These are phyloP conservation scores for Xiphophorus maculatus DNA, from an alignment of 2,113 vertebrate species.

Conservation along the genomic window DNA sequence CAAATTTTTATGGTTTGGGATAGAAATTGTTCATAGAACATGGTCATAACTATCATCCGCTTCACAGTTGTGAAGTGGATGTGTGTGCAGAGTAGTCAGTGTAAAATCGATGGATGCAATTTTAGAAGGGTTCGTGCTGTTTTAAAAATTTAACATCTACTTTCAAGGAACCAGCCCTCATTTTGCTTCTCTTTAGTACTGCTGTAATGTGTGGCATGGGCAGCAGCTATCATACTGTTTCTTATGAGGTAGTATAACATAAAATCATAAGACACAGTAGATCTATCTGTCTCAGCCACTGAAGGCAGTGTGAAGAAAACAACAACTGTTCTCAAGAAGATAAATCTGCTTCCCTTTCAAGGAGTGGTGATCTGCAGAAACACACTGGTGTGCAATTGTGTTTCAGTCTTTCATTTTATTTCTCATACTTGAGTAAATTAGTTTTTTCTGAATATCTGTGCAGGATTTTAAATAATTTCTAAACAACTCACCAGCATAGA, in stretches of 20 bases:
- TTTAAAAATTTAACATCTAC: not conserved
- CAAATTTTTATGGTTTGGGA: not conserved
- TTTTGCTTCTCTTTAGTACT: not conserved
- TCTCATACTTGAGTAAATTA: not conserved
- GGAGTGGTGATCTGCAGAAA: slow-evolving; percentile 3
- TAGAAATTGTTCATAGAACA: not conserved
- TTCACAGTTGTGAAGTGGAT: too few species aligned
- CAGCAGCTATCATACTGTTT: slow-evolving; percentile 25
- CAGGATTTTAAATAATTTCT: not conserved
- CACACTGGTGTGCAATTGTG: not conserved
- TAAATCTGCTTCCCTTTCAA: slow-evolving; percentile 9
- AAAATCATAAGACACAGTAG: slow-evolving; percentile 18
- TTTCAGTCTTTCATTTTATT: not conserved
- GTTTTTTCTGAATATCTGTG: not conserved
- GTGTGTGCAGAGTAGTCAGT: not conserved
- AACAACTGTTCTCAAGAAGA: slow-evolving; percentile 17
- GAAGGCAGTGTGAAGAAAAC: slow-evolving; percentile 18
- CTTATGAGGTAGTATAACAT: slow-evolving; percentile 5
- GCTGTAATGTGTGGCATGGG: slow-evolving; percentile 7
- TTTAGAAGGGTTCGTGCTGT: not conserved
- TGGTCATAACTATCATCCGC: too few species aligned
- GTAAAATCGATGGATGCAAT: not conserved
- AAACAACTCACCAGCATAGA: not conserved
- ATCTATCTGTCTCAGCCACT: slow-evolving; percentile 36
- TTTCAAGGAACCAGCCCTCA: slow-evolving; percentile 3